Conservation (phyloP, 2,113 vertebrate genomes). For the Elgaria multicarinata region DNA sequence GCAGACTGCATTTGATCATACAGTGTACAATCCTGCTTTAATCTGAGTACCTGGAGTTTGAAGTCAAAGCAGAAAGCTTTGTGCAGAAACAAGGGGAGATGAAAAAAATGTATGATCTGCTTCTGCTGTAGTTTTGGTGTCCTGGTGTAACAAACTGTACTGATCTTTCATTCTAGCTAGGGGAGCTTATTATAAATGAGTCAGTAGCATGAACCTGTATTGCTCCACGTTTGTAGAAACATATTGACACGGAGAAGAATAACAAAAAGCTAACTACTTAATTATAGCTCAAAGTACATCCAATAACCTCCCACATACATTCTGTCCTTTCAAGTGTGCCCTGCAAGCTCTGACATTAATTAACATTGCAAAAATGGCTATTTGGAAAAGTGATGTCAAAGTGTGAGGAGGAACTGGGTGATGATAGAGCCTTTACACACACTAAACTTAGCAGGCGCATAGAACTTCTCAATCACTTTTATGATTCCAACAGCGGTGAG, state of each 20-base stretch:
- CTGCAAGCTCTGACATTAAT: constrained; percentile 29
- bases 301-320: constrained; percentile 42
- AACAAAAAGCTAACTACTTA: constrained; percentile 36
- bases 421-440: background rate
- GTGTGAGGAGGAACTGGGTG: background rate
- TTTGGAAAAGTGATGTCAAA: constrained; percentile 8
- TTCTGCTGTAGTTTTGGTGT: background rate
- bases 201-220: background rate
- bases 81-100: background rate
- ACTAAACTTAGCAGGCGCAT: background rate
- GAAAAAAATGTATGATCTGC: background rate
- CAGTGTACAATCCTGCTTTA: background rate
- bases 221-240: constrained; percentile 20
- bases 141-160: background rate
- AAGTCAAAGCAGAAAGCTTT: background rate
- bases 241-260: background rate
- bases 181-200: constrained; percentile 12
- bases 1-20: background rate
- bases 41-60: background rate
- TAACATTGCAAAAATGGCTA: constrained; percentile 8
- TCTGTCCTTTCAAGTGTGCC: constrained; percentile 22
- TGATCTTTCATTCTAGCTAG: constrained; percentile 25
- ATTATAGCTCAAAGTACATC: constrained; percentile 39
- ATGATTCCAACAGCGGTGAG: background rate
- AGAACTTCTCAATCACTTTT: background rate